Conservation (phyloP, 2,797 vertebrate genomes). For the Hypotaenidia philippensis region DNA sequence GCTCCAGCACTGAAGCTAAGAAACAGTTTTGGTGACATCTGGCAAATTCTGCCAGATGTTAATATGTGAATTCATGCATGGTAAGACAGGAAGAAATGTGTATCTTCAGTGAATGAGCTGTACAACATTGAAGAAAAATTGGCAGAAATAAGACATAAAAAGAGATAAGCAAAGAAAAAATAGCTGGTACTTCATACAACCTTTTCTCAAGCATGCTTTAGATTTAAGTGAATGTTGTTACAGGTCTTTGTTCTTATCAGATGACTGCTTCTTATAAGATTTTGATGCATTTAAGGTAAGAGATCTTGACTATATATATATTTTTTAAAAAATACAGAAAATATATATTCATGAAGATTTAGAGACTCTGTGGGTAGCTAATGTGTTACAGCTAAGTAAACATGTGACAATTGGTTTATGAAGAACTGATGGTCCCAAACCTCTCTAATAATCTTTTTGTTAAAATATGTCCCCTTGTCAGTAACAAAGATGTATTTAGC, state of each 20-base stretch:
- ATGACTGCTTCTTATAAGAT: background rate
- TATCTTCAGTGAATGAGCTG: background rate
- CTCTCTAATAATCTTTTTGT: background rate
- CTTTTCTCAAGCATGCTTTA: background rate
- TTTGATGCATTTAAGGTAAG: background rate
- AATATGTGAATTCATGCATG: conserved; percentile 7
- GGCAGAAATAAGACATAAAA: background rate
- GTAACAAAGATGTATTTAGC: background rate
- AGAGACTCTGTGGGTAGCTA: background rate
- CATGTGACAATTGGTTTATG: background rate
- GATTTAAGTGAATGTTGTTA: background rate
- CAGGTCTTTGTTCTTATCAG: background rate
- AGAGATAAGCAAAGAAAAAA: background rate
- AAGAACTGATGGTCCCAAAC: background rate
- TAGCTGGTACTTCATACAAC: background rate
- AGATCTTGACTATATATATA: background rate
- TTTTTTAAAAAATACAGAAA: background rate
- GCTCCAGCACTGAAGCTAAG: background rate
- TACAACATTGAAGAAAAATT: conserved; percentile 7
- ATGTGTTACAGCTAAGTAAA: background rate
- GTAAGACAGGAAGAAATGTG: background rate
- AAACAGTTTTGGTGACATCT: conserved; percentile 37
- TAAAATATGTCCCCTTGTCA: background rate
- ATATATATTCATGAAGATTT: background rate
- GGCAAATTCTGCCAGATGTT: conserved; percentile 41